These are phyloP conservation scores for Struthidea cinerea DNA, from an alignment of 2,113 vertebrate species.

Conservation along the genomic window DNA sequence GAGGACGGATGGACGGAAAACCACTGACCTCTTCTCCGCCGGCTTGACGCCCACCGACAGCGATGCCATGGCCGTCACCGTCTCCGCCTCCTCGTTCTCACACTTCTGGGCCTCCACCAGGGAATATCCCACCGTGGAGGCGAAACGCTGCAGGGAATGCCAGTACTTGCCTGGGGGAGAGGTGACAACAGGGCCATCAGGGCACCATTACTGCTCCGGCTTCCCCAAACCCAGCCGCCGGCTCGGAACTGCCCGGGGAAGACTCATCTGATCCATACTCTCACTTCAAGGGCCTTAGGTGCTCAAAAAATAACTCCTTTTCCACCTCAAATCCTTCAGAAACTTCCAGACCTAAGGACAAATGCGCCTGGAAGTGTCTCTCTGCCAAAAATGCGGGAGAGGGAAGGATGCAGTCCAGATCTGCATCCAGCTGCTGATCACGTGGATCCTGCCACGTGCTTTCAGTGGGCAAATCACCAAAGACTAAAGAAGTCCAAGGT, in stretches of 20 bases:
- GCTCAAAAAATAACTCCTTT: neutral
- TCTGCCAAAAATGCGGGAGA: neutral
- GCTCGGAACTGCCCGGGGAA: neutral
- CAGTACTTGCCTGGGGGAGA: constrained; percentile 88
- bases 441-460: fast-evolving
- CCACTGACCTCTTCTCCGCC: constrained; percentile 83
- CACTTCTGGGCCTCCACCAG: constrained; percentile 87
- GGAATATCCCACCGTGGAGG: constrained; percentile 83
- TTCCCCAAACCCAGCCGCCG: fast-evolving
- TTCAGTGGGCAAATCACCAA: neutral
- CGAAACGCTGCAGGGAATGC: constrained; percentile 83
- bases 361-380: neutral
- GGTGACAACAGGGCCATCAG: neutral
- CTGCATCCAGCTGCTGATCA: neutral
- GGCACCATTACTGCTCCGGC: fast-evolving
- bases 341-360: neutral
- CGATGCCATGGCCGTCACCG: constrained; percentile 95
- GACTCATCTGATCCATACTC: neutral
- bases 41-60: constrained; percentile 90
- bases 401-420: neutral
- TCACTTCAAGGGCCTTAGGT: neutral
- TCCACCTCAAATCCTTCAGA: neutral
- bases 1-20: neutral
- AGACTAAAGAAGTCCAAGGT: neutral
- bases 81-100: constrained; percentile 91